Percentiles rank a stretch among this genome's conserved stretches.
These are phyloP conservation scores for Tyrannus savana DNA, from an alignment of 2,113 vertebrate species.

Conservation along the genomic window DNA sequence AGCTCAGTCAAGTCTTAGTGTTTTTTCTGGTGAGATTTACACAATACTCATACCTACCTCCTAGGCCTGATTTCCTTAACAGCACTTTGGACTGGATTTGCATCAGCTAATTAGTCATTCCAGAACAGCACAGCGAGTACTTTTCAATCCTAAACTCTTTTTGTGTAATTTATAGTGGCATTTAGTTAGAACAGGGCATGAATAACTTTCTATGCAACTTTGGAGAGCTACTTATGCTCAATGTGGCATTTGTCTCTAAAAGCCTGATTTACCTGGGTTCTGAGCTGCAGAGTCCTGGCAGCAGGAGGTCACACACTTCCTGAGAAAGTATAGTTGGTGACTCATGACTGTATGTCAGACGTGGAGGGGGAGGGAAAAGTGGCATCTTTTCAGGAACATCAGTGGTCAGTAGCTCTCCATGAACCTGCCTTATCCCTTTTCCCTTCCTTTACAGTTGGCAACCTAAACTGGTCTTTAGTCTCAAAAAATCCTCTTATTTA, in stretches of 20 bases:
- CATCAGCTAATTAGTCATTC: not conserved
- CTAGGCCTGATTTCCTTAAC: not conserved
- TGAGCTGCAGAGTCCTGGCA: not conserved
- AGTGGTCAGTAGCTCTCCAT: not conserved
- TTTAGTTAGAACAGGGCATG: not conserved
- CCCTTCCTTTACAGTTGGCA: not conserved
- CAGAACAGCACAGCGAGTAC: not conserved
- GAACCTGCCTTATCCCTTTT: not conserved
- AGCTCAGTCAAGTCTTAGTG: not conserved
- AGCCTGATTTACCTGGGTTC: not conserved
- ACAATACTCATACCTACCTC: not conserved
- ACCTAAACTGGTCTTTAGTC: not conserved
- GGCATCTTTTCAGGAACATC: not conserved
- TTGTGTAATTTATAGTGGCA: not conserved
- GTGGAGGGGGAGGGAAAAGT: not conserved
- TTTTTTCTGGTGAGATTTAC: not conserved
- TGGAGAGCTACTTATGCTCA: not conserved
- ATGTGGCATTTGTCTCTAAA: not conserved
- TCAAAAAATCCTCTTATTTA: constrained; percentile 24
- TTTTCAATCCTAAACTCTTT: not conserved
- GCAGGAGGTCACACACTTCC: not conserved
- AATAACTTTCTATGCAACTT: not conserved
- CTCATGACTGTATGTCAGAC: not conserved
- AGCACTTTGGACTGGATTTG: not conserved
- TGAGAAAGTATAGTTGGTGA: not conserved